These are phyloP conservation scores for Aeoliscus strigatus DNA, from an alignment of 2,797 vertebrate genomes.

Conservation along the genomic window DNA sequence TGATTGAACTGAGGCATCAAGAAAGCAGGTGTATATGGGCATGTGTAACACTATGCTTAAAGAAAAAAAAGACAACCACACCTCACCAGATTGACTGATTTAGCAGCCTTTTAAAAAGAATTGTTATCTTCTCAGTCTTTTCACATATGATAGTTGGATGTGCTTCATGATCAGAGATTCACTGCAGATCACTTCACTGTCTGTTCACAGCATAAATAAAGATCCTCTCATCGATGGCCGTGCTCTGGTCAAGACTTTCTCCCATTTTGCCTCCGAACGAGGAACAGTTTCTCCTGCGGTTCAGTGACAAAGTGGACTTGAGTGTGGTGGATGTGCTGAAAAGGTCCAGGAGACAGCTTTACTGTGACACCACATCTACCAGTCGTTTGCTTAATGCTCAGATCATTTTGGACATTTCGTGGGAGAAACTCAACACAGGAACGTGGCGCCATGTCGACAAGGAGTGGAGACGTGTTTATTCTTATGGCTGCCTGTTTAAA, in stretches of 20 bases:
- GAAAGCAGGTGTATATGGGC: no score
- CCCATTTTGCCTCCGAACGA: conserved; percentile 64
- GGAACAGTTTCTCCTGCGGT: conserved; percentile 69
- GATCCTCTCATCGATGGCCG: conserved; percentile 48
- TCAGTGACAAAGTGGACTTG: conserved; percentile 70
- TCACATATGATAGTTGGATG: no score
- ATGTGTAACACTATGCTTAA: no score
- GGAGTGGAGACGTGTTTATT: conserved; percentile 85
- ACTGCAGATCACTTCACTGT: conserved; percentile 14
- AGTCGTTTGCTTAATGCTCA: conserved; percentile 65
- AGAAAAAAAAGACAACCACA: no score
- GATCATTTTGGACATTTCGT: conserved; percentile 80
- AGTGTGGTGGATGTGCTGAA: conserved; percentile 68
- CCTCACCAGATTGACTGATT: no score
- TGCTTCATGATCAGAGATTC: no score
- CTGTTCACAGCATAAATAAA: conserved; percentile 26
- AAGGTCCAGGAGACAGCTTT: conserved; percentile 67
- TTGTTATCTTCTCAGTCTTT: no score
- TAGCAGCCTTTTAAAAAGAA: no score
- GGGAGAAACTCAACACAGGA: conserved; percentile 88
- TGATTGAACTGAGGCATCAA: no score
- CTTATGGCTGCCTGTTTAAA: conserved; percentile 86
- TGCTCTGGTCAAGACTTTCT: conserved; percentile 68
- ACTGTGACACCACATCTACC: conserved; percentile 12
- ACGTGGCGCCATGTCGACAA: conserved; percentile 83